A percentile compares a stretch with the other conserved stretches of the same genome.
These are phyloP conservation scores for Archips crataeganus DNA, from an alignment of 2,888 invertebrate species.

Conservation along the genomic window DNA sequence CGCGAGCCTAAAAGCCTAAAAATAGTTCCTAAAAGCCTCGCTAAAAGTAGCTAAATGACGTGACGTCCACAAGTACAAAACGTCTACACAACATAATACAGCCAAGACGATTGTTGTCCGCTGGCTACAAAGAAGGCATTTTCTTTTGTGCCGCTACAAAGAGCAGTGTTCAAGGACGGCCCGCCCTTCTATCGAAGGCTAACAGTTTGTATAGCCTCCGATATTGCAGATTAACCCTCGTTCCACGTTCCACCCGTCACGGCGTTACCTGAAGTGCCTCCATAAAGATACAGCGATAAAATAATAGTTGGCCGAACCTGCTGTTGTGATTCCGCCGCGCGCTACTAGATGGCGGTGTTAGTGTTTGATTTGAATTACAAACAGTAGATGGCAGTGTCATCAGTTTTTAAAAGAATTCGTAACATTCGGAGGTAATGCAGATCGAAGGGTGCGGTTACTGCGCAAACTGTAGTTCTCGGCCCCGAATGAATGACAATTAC, in stretches of 20 bases:
- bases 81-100: constrained; percentile 49
- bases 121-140: constrained; percentile 65
- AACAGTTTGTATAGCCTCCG: constrained; percentile 62
- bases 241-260: constrained; percentile 50
- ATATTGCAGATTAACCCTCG: constrained; percentile 68
- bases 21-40: constrained; percentile 14
- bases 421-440: too few relatives aligned
- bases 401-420: neutral
- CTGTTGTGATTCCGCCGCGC: constrained; percentile 44
- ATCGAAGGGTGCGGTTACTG: too few relatives aligned
- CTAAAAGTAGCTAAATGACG: constrained; percentile 48
- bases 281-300: constrained; percentile 45
- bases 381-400: constrained; percentile 3
- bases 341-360: constrained; percentile 55
- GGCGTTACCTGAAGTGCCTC: constrained; percentile 48
- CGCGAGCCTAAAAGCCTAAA: constrained; percentile 7
- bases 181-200: constrained; percentile 60
- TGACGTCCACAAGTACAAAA: constrained; percentile 51
- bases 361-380: constrained; percentile 2
- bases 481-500: too few relatives aligned
- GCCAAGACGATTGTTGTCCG: constrained; percentile 55
- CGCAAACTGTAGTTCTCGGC: too few relatives aligned
- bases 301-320: constrained; percentile 45
- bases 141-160: constrained; percentile 72
- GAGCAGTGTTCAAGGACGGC: constrained; percentile 70